Conservation (phyloP, 1,140 invertebrate species). For the Thaumetopoea pityocampa region DNA sequence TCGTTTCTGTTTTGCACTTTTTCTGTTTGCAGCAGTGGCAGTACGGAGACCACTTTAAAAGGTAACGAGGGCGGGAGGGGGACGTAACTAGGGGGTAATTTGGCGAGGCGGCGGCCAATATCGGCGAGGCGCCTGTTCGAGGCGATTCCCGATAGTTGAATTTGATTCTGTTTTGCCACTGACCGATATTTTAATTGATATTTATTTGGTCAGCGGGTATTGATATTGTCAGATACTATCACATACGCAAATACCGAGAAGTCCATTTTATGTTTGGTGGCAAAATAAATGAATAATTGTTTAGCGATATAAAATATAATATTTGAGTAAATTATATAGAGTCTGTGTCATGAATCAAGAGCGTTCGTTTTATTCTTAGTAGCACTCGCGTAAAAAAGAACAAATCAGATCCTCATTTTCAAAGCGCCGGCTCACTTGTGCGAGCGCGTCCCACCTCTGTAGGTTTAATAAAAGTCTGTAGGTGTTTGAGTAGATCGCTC, state of each 20-base stretch:
- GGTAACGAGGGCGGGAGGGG: conserved; percentile 61
- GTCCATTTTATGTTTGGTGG: no score
- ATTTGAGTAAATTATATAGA: no score
- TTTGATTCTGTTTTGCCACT: conserved; percentile 56
- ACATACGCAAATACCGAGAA: no score
- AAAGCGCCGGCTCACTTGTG: conserved; percentile 34
- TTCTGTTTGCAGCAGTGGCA: conserved; percentile 70
- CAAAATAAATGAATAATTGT: no score
- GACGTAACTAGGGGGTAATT: conserved; percentile 72
- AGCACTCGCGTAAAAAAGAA: conserved; percentile 2
- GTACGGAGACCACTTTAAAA: conserved; percentile 74
- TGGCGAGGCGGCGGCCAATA: conserved; percentile 69
- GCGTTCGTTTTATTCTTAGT: conserved; percentile 3
- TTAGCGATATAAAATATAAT: no score
- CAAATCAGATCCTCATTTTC: conserved; percentile 14
- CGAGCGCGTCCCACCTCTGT: conserved; percentile 36
- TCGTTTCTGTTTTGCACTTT: conserved; percentile 67
- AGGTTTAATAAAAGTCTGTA: conserved; percentile 71
- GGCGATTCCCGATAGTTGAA: conserved; percentile 63
- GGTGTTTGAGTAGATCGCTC: conserved; percentile 69
- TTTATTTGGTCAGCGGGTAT: conserved; percentile 18
- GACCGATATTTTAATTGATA: conserved; percentile 37
- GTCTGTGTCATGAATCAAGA: no score
- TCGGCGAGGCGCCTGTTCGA: conserved; percentile 69
- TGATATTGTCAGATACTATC: no score